Conservation (phyloP, 2,113 vertebrate species). For the Urocitellus parryii region DNA sequence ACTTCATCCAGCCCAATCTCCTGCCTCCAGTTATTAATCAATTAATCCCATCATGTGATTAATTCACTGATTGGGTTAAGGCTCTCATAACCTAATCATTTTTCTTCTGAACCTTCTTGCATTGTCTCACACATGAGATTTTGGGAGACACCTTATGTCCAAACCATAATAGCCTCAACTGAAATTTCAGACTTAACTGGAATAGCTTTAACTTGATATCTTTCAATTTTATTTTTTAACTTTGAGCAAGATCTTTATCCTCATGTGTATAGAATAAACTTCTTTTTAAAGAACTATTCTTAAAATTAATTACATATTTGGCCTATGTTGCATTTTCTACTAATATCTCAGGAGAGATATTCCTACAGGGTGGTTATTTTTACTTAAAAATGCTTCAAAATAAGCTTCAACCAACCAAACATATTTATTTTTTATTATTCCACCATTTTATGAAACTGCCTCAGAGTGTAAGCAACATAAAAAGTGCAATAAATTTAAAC, state of each 20-base stretch:
- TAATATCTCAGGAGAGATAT: not conserved
- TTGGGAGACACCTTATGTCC: no score
- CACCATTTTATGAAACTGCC: not conserved
- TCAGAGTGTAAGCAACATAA: not conserved
- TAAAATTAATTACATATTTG: slow-evolving; percentile 4
- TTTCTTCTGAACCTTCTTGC: no score
- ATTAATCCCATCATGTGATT: no score
- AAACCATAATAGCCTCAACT: not conserved
- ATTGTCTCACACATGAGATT: no score
- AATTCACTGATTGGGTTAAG: no score
- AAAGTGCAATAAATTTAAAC: not conserved
- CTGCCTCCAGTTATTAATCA: no score
- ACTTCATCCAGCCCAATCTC: no score
- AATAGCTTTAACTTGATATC: not conserved
- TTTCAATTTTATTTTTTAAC: slow-evolving; percentile 46
- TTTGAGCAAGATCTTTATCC: not conserved
- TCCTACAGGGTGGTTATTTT: not conserved
- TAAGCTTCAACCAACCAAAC: not conserved
- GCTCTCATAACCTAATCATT: no score
- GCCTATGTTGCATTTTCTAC: not conserved
- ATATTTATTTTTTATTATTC: slow-evolving; percentile 17
- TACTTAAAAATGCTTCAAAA: not conserved
- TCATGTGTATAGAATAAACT: not conserved
- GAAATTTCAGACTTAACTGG: not conserved
- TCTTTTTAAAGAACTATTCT: not conserved